Conservation (phyloP, 2,888 invertebrate genomes). For the Melinopterus prodromus region DNA sequence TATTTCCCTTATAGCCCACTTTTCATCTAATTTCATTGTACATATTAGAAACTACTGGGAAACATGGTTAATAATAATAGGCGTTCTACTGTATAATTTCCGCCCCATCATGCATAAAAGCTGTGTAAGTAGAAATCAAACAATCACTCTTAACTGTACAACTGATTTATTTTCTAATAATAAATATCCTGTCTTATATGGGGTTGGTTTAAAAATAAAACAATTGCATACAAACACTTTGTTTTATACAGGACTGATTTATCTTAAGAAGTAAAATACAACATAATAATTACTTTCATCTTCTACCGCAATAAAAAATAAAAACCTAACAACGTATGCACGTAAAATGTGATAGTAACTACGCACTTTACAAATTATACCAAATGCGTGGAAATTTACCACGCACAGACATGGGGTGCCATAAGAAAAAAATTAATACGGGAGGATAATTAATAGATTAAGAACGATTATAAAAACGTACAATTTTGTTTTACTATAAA, state of each 20-base stretch:
- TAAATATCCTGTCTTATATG: conserved; percentile 4
- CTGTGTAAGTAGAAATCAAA: background rate
- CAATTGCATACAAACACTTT: background rate
- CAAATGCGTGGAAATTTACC: background rate
- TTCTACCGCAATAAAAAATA: background rate
- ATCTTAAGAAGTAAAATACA: background rate
- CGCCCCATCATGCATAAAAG: background rate
- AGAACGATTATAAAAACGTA: background rate
- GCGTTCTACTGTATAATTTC: background rate
- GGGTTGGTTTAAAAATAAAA: background rate
- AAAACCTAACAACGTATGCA: background rate
- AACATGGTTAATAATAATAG: background rate
- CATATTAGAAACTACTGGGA: too few relatives aligned
- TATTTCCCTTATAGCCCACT: too few relatives aligned
- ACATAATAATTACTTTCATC: background rate
- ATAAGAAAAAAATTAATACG: background rate
- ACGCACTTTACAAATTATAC: background rate
- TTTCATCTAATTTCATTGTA: too few relatives aligned
- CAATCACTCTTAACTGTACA: background rate
- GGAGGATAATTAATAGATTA: background rate
- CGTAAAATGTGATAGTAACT: background rate
- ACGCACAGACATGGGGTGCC: background rate
- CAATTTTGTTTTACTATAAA: background rate
- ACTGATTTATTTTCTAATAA: background rate
- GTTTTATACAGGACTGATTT: background rate